Base-by-base conservation (phyloP, 2,888 invertebrate species). In the Acholoe squamosa region DNA sequence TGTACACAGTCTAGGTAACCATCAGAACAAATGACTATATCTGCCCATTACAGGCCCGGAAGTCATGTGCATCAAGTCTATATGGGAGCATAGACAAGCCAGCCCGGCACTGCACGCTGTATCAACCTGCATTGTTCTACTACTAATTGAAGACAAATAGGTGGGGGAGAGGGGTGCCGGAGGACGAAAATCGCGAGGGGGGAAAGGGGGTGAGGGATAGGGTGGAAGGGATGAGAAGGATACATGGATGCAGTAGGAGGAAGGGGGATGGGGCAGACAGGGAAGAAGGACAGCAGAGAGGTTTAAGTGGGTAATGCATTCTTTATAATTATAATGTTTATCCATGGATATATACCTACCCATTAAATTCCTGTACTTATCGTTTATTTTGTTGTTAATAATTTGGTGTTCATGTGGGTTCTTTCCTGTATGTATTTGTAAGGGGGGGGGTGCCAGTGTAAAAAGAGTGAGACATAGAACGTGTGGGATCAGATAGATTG, bases 81-180 rank as follows among this genome's bases (percentile, higher is more conserved):
- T n/a, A n/a, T 80, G 80, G 34, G 80, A 25, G 12, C 80, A 80
- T 80, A 80, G 80, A 80, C 25, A 80, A 34, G 80, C 34, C 43
- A 19, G 34, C 33, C 34, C 25, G 34, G n/a, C 19, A 16, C 76
- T 16, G 76, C n/a, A 14, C 77, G n/a, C 22, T 33, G 12, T 12
- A 31, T 12, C 33, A 33, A 33, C 33, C 28, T 28, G 12, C 76
- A 80, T 80, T 80, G 80, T 80, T 80, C 80, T 33, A 14, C 16
- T 19, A 34, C 34, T 80, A 16, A 80, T 19, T 80, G 34, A 43
- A 19, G 80, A 43, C 22, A 25, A 43, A n/a, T 7, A 43, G 7
- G 7, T 19, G 25, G 25, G 25, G 22, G 61, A 5, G 25, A 19
- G n/a, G 61, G 61, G n/a, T n/a, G n/a, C n/a, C n/a, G n/a, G n/a